Base-by-base conservation (phyloP, 2,888 invertebrate species). In the Cremastinae sp. region DNA sequence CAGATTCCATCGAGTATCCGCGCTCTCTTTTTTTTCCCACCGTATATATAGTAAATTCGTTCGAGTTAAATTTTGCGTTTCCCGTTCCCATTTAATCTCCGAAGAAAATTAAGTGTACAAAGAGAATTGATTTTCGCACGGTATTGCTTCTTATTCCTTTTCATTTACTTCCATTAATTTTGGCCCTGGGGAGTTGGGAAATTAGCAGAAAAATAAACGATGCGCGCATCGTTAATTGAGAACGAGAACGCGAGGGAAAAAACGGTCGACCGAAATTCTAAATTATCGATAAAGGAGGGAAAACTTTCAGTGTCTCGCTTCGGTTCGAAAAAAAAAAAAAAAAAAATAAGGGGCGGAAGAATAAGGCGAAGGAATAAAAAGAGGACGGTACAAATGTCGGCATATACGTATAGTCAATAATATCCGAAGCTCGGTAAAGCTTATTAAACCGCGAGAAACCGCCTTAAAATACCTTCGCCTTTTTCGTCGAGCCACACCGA, bases 1-100 rank as follows among this genome's bases (percentile, higher is more conserved):
- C 70, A 79, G 78, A 85, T 85, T 83, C 82, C 84, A 72, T 64
- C 74, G 76, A 61, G n/a, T n/a, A n/a, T n/a, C n/a, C n/a, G n/a
- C n/a, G n/a, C n/a, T n/a, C n/a, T n/a, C n/a, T n/a, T n/a, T n/a
- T n/a, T n/a, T n/a, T n/a, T n/a, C n/a, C n/a, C n/a, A n/a, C n/a
- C n/a, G n/a, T n/a, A n/a, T n/a, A n/a, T n/a, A n/a, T n/a, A n/a
- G n/a, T n/a, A n/a, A n/a, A n/a, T n/a, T n/a, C n/a, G n/a, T n/a
- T n/a, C n/a, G n/a, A n/a, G n/a, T n/a, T n/a, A n/a, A n/a, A n/a
- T n/a, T n/a, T n/a, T n/a, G n/a, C n/a, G n/a, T n/a, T n/a, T n/a
- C n/a, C n/a, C n/a, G n/a, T n/a, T n/a, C n/a, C n/a, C n/a, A n/a
- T n/a, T n/a, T n/a, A n/a, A n/a, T n/a, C n/a, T n/a, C n/a, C n/a